Percentiles rank a stretch among this genome's conserved stretches.
Conservation (phyloP, 1,140 invertebrate genomes). For the Ectropis grisescens region DNA sequence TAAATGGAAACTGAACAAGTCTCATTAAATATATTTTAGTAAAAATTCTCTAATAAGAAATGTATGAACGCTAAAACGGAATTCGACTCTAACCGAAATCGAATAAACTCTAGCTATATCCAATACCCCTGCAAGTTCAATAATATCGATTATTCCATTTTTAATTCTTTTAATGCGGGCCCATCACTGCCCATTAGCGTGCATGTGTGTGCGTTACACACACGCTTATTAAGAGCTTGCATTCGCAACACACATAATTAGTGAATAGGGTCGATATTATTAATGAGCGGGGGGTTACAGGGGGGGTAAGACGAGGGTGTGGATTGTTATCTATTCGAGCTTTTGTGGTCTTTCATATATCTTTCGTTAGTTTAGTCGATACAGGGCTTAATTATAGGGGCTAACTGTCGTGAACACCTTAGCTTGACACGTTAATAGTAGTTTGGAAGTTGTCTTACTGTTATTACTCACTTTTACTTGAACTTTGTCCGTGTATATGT, state of each 20-base stretch:
- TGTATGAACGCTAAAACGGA: too few species aligned
- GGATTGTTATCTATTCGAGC: slow-evolving; percentile 59
- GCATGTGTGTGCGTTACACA: slow-evolving; percentile 15
- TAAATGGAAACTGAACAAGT: too few species aligned
- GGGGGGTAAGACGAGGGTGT: slow-evolving; percentile 21
- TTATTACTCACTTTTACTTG: too few species aligned
- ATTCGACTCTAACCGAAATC: slow-evolving; percentile 28
- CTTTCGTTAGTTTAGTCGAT: slow-evolving; percentile 63
- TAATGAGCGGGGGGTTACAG: slow-evolving; percentile 48
- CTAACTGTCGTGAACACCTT: slow-evolving; percentile 56
- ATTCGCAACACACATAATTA: slow-evolving; percentile 67
- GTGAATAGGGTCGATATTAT: slow-evolving; percentile 60
- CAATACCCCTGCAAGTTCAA: too few species aligned
- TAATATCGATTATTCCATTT: slow-evolving; percentile 38
- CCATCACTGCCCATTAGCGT: slow-evolving; percentile 27
- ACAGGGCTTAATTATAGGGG: slow-evolving; percentile 58
- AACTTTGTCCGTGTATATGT: too few species aligned
- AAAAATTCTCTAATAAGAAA: too few species aligned
- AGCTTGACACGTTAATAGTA: slow-evolving; percentile 53
- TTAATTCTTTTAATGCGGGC: slow-evolving; percentile 40
- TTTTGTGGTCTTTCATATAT: slow-evolving; percentile 64
- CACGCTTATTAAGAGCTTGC: slow-evolving; percentile 24
- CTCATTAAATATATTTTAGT: too few species aligned
- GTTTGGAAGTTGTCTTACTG: too few species aligned
- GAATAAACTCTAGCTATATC: slow-evolving; percentile 48